These are phyloP conservation scores for Cavia aperea DNA, from an alignment of 2,113 vertebrate genomes.

Conservation along the genomic window DNA sequence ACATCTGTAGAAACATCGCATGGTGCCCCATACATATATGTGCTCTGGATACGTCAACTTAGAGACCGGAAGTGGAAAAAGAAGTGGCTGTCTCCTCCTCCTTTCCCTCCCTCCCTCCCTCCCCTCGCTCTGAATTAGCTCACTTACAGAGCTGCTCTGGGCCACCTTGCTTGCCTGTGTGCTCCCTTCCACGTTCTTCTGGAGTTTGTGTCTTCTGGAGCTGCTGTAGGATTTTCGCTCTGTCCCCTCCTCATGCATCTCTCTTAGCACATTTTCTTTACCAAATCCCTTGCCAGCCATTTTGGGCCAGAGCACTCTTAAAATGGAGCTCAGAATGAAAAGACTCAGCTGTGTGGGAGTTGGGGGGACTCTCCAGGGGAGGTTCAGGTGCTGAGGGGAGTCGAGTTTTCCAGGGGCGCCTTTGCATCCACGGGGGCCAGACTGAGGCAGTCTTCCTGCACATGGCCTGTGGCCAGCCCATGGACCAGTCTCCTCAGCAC, in stretches of 20 bases:
- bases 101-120: not conserved
- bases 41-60: too few relatives aligned
- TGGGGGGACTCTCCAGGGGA: not conserved
- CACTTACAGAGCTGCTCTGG: not conserved
- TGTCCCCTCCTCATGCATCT: rapidly evolving
- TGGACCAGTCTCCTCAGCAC: not conserved
- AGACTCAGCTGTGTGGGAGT: not conserved
- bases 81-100: not conserved
- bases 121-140: not conserved
- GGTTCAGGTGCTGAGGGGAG: not conserved
- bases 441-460: not conserved
- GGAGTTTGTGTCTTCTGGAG: not conserved
- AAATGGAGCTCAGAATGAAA: not conserved
- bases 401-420: not conserved
- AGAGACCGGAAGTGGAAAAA: not conserved
- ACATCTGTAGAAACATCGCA: not conserved
- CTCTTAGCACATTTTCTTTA: not conserved
- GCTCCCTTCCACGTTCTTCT: not conserved
- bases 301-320: not conserved
- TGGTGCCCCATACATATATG: not conserved
- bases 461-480: rapidly evolving
- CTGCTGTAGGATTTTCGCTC: not conserved
- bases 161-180: too few relatives aligned
- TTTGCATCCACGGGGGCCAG: not conserved
- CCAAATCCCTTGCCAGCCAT: not conserved